Percentiles rank a stretch among this genome's conserved stretches.
Evolutionary conservation across 2,888 invertebrate species (phyloP).

Genomic region (Pristionchus maxplancki): DNA sequence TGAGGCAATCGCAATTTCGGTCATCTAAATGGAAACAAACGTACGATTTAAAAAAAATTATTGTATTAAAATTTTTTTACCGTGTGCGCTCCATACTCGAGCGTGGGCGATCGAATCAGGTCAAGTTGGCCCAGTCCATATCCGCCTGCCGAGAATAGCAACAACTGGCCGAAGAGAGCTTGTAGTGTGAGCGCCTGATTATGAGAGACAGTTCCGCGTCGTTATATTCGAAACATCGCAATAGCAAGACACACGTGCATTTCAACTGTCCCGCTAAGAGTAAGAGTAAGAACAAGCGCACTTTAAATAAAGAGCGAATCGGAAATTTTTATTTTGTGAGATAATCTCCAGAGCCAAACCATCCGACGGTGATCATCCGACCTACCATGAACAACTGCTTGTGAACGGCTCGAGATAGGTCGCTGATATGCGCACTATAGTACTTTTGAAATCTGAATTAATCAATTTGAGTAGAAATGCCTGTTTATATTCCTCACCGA

Average conservation of each 20-base stretch:
- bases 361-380: too few relatives aligned
- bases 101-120: not conserved
- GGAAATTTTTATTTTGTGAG: too few relatives aligned
- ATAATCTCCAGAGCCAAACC: too few relatives aligned
- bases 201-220: too few relatives aligned
- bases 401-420: not conserved
- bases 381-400: not conserved
- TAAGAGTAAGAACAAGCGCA: too few relatives aligned
- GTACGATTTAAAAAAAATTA: too few relatives aligned
- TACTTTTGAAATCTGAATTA: not conserved
- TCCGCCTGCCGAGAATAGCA: not conserved
- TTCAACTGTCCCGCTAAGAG: too few relatives aligned
- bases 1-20: not conserved
- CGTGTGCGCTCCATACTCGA: constrained; percentile 24
- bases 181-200: not conserved
- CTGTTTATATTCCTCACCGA: not conserved
- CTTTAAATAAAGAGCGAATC: too few relatives aligned
- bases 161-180: constrained; percentile 5
- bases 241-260: too few relatives aligned
- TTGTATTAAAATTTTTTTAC: not conserved
- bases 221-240: too few relatives aligned
- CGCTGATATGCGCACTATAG: not conserved
- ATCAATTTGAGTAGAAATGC: too few relatives aligned
- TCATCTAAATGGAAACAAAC: too few relatives aligned
- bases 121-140: not conserved